Percentiles rank a stretch among this genome's conserved stretches.
Conservation (phyloP, 2,888 invertebrate species). For the Exephanes ischioxanthus region DNA sequence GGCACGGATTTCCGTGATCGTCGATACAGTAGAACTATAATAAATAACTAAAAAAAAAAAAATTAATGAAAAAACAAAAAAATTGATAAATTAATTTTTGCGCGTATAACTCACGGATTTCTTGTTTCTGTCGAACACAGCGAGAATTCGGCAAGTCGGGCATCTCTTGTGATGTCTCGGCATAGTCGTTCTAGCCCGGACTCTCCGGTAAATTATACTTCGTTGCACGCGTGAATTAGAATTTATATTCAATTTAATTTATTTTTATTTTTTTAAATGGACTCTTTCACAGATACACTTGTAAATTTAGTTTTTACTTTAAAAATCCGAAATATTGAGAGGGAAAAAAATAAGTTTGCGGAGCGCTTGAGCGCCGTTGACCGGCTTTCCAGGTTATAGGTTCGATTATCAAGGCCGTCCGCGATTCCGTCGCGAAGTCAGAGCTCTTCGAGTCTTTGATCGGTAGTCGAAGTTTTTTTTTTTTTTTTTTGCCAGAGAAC, state of each 20-base stretch:
- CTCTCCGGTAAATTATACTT: not conserved
- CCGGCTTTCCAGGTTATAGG: slow-evolving; percentile 16
- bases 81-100: not conserved
- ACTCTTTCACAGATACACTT: slow-evolving; percentile 12
- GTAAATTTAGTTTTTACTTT: slow-evolving; percentile 27
- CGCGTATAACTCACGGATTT: slow-evolving; percentile 72
- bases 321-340: slow-evolving; percentile 9
- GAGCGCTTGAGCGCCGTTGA: slow-evolving; percentile 43
- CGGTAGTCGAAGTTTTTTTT: slow-evolving; percentile 23
- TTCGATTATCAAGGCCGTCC: slow-evolving; percentile 55
- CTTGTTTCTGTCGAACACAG: slow-evolving; percentile 70
- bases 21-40: not conserved
- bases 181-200: slow-evolving; percentile 49
- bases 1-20: not conserved
- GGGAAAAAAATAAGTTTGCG: not conserved
- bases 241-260: not conserved
- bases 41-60: not conserved
- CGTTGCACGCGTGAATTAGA: not conserved
- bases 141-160: slow-evolving; percentile 62
- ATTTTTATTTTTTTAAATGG: not conserved
- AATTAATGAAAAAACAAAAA: not conserved
- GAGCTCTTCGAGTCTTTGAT: slow-evolving; percentile 15
- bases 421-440: slow-evolving; percentile 31
- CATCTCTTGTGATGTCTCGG: slow-evolving; percentile 71
- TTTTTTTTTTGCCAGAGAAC: not conserved